Evolutionary conservation across 1,140 invertebrate species (phyloP).

Genomic region (Dufourea novaeangliae): DNA sequence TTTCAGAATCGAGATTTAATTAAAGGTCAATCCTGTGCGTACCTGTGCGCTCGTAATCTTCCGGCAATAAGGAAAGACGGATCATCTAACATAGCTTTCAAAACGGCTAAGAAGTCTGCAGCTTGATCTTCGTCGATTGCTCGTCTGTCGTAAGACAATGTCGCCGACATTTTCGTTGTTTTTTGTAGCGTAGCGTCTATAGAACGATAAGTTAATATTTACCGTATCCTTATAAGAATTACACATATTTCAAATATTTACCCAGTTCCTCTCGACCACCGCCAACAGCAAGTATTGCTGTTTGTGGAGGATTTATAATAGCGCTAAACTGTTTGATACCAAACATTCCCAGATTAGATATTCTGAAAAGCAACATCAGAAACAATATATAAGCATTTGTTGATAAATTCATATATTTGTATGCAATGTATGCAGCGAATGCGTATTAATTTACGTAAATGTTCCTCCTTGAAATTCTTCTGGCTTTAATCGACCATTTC

Average conservation of each 20-base stretch:
- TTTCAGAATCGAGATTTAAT: slow-evolving; percentile 11
- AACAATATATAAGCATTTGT: neutral
- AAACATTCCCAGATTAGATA: slow-evolving; percentile 99
- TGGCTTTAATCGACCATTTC: slow-evolving; percentile 95
- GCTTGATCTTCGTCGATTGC: slow-evolving; percentile 86
- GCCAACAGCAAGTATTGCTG: slow-evolving; percentile 90
- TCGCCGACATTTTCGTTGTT: slow-evolving; percentile 82
- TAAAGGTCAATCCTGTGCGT: slow-evolving; percentile 46
- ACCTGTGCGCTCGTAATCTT: slow-evolving; percentile 69
- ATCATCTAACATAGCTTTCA: slow-evolving; percentile 84
- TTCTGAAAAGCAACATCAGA: slow-evolving; percentile 78
- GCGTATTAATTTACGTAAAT: slow-evolving; percentile 74
- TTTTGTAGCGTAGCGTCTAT: slow-evolving; percentile 70
- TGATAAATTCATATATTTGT: neutral
- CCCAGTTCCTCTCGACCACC: slow-evolving; percentile 73
- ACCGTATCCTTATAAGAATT: neutral
- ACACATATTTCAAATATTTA: slow-evolving; percentile 51
- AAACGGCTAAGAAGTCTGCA: slow-evolving; percentile 84
- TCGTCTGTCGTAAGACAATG: slow-evolving; percentile 86
- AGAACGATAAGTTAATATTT: slow-evolving; percentile 22
- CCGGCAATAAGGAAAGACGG: slow-evolving; percentile 74
- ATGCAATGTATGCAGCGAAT: neutral
- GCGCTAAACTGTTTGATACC: slow-evolving; percentile 93
- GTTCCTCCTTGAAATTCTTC: slow-evolving; percentile 97
- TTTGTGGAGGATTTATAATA: slow-evolving; percentile 84